A percentile compares a stretch with the other conserved stretches of the same genome.
Evolutionary conservation across 1,140 invertebrate species (phyloP).

Genomic region (Drosophila melanica): DNA sequence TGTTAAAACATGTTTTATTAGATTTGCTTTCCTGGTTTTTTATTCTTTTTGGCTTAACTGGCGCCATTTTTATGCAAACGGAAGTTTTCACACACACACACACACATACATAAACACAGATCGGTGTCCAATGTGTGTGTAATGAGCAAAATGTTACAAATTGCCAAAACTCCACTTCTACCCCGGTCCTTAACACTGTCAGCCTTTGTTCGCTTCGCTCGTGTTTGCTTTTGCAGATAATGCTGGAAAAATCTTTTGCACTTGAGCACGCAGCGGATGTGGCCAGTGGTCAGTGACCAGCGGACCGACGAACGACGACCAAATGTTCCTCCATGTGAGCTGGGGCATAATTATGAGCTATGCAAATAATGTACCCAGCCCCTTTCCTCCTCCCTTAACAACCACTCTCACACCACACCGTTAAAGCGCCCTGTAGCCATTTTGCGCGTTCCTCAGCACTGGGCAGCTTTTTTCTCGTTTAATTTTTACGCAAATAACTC

Average conservation of each 20-base stretch:
- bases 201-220: slow-evolving; percentile 11
- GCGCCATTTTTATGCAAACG: slow-evolving; percentile 73
- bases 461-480: slow-evolving; percentile 19
- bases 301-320: slow-evolving; percentile 8
- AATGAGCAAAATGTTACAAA: slow-evolving; percentile 79
- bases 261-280: slow-evolving; percentile 47
- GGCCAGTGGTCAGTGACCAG: slow-evolving; percentile 20
- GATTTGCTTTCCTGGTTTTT: slow-evolving; percentile 33
- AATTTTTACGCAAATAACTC: slow-evolving; percentile 70
- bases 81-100: slow-evolving; percentile 46
- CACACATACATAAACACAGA: slow-evolving; percentile 1
- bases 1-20: slow-evolving; percentile 71
- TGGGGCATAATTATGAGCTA: slow-evolving; percentile 74
- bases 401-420: too few species aligned
- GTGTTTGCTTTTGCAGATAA: slow-evolving; percentile 63
- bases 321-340: slow-evolving; percentile 8
- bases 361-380: slow-evolving; percentile 51
- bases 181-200: not conserved
- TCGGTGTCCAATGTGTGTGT: slow-evolving; percentile 41
- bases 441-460: not conserved
- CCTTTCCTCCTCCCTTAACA: not conserved
- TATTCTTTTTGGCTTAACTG: slow-evolving; percentile 50
- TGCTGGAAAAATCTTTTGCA: slow-evolving; percentile 65
- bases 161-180: slow-evolving; percentile 62
- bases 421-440: not conserved